These are phyloP conservation scores for Nebria salina DNA, from an alignment of 2,888 invertebrate genomes.

Conservation along the genomic window DNA sequence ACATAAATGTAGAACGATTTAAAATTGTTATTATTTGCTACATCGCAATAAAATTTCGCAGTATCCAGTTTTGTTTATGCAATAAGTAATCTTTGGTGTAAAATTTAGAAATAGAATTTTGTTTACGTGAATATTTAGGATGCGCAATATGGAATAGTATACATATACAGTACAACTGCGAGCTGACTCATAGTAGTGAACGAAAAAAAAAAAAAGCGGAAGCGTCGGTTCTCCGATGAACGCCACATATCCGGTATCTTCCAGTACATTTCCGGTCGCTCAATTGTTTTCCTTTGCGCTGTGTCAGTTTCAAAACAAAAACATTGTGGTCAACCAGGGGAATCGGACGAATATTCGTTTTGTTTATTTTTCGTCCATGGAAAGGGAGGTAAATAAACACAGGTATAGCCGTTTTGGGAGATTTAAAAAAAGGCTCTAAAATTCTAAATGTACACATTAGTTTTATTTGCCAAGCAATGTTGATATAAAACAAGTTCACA, in stretches of 20 bases:
- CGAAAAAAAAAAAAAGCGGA: conserved; percentile 15
- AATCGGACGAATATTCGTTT: not conserved
- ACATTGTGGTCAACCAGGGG: not conserved
- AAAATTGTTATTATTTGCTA: not conserved
- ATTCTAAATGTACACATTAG: no score
- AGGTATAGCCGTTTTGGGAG: not conserved
- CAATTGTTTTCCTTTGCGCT: conserved; percentile 25
- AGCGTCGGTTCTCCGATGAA: conserved; percentile 6
- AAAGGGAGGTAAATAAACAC: not conserved
- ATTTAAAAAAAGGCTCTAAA: no score
- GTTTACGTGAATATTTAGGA: not conserved
- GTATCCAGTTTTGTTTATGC: not conserved
- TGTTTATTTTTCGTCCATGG: not conserved
- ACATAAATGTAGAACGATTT: not conserved
- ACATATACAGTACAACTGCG: not conserved
- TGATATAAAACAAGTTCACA: no score
- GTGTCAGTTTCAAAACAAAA: conserved; percentile 21
- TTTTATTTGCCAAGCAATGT: no score
- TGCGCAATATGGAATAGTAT: not conserved
- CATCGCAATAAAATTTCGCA: not conserved
- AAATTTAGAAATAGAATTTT: not conserved
- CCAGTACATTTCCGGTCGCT: conserved; percentile 31
- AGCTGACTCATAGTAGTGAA: not conserved
- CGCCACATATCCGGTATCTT: conserved; percentile 40
- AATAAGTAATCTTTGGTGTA: not conserved